Evolutionary conservation across 2,113 vertebrate genomes (phyloP), one percentile per base, ranked within the genome.

Genomic region (Apistogramma diplotaenia): DNA sequence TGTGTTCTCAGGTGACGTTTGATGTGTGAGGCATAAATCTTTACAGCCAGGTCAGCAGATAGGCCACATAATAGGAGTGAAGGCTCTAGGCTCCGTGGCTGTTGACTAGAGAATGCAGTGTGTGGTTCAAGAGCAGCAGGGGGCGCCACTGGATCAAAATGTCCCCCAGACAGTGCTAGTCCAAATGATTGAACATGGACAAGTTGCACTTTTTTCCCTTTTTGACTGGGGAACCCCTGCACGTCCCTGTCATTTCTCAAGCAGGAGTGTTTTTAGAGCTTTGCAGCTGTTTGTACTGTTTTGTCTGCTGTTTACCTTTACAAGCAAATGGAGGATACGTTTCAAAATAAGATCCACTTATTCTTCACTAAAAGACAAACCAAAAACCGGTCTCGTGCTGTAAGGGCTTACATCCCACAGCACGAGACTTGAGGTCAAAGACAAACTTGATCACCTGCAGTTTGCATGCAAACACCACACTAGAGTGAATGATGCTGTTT

Each of bases 141-240:
- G 79, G 85, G 87, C 67, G 87, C 43, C 43, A 75, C 55, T 56
- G 81, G 54, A 53, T 71, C 62, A 87, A 23, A 79, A 43, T 72
- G 16, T 10, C 23, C 29, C 13, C 49, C 10, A 19, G 53, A 53
- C 43, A 40, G 15, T 33, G 8, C 6, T 0, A 15, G 2, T 67
- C 43, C 10, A 23, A 7, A n/a, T 23, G 0, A 21, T 4, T 21
- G 53, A 56, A 21, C 54, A 8, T 25, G 37, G 56, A 25, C 21
- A 15, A 21, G 9, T 31, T 18, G 6, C 40, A 49, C 62, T n/a
- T 35, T 11, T 60, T n/a, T 35, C 10, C 35, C 12, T 12, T 35
- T 35, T n/a, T 19, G 3, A 13, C 18, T 29, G 37, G 8, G n/a
- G 33, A 51, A 13, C 51, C 1, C 1, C 19, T 23, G 43, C 11